phyloP scores from a whole-genome alignment of 2,888 invertebrate species.

The Trachelus iudaicus region DNA sequence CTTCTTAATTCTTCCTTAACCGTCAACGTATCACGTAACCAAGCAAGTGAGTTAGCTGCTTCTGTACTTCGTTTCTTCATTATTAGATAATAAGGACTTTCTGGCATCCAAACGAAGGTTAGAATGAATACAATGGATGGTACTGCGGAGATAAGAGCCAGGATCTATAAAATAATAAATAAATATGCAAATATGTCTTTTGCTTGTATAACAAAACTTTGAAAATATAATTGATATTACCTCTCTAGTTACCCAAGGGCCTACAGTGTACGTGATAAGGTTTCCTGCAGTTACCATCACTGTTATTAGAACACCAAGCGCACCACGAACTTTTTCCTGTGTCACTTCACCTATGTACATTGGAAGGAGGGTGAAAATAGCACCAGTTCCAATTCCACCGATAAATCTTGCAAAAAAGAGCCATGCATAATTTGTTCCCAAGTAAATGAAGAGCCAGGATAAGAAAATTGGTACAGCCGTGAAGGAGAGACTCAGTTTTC shows the following conservation, averaged over 20 bases:
- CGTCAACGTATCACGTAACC: slow-evolving; percentile 18
- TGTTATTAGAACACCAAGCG: slow-evolving; percentile 9
- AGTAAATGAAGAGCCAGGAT: slow-evolving; percentile 25
- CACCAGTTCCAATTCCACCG: slow-evolving; percentile 28
- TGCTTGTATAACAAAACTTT: neutral
- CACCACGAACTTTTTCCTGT: slow-evolving; percentile 34
- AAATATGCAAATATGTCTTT: neutral
- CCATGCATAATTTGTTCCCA: slow-evolving; percentile 18
- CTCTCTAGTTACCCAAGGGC: slow-evolving; percentile 17
- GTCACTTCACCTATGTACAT: slow-evolving; percentile 36
- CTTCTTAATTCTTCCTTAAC: slow-evolving; percentile 15
- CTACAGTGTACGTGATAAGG: slow-evolving; percentile 17
- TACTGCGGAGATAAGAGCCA: slow-evolving; percentile 12
- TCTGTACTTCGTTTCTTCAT: slow-evolving; percentile 10
- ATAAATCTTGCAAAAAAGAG: slow-evolving; percentile 31
- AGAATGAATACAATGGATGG: slow-evolving; percentile 15
- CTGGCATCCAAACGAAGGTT: slow-evolving; percentile 30
- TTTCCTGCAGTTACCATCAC: slow-evolving; percentile 17
- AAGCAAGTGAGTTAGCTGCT: slow-evolving; percentile 20
- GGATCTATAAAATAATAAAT: slow-evolving; percentile 1
- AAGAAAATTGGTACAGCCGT: slow-evolving; percentile 19
- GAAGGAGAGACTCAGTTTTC: slow-evolving; percentile 32
- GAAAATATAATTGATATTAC: slow-evolving; percentile 13
- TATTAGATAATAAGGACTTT: slow-evolving; percentile 29
- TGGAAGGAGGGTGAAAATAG: slow-evolving; percentile 18